Evolutionary conservation across 2,113 vertebrate genomes (phyloP).

Genomic region (Sylvia atricapilla): DNA sequence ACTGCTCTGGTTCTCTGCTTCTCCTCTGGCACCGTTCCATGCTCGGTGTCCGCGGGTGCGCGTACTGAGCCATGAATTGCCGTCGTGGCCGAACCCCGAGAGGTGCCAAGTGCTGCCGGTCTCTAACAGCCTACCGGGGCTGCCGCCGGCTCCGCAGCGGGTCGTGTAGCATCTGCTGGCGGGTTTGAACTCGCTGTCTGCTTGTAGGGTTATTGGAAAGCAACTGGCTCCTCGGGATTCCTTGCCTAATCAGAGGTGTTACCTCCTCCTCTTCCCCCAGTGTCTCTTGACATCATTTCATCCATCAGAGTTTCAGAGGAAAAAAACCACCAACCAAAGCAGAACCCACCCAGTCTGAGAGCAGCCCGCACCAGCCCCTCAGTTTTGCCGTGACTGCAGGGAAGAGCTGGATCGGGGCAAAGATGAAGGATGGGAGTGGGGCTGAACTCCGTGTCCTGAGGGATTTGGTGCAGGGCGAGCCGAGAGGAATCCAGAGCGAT

Average conservation of each 20-base stretch:
- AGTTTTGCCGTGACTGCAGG: slow-evolving; percentile 26
- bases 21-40: neutral
- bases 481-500: neutral
- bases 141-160: neutral
- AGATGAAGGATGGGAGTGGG: slow-evolving; percentile 27
- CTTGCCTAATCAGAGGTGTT: slow-evolving; percentile 56
- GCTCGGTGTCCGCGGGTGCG: neutral
- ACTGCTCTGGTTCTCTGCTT: neutral
- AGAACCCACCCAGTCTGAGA: slow-evolving; percentile 65
- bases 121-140: neutral
- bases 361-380: slow-evolving; percentile 60
- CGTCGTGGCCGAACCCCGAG: neutral
- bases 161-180: neutral
- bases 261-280: slow-evolving; percentile 55
- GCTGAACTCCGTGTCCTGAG: neutral
- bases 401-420: slow-evolving; percentile 38
- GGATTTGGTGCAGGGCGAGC: neutral
- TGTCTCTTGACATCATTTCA: slow-evolving; percentile 67
- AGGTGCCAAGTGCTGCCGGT: neutral
- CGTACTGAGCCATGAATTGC: accelerated
- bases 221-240: slow-evolving; percentile 29
- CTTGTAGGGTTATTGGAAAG: slow-evolving; percentile 19
- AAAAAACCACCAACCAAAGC: neutral
- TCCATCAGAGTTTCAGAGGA: slow-evolving; percentile 57
- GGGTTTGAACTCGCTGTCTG: neutral